Base-by-base conservation (phyloP, 2,113 vertebrate species). In the Sarotherodon lohbergeri region DNA sequence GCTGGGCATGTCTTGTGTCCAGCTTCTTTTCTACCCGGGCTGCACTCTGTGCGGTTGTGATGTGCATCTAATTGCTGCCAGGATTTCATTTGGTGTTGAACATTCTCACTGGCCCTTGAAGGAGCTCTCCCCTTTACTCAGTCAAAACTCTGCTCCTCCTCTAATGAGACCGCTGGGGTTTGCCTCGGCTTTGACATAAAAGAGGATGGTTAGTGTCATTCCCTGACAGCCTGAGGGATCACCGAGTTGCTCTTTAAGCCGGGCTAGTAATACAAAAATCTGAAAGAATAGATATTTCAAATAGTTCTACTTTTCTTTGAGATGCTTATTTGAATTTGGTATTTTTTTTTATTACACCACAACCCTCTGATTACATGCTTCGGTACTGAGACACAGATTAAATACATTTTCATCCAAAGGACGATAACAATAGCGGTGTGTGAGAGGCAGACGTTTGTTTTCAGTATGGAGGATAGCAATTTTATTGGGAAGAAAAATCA, bases 131-230 rank as follows among this genome's bases (percentile, higher is more conserved):
- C 63, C 24, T 90, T 88, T 84, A 81, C 90, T 81, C 80, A 83
- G 88, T 80, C 86, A 85, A 90, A 91, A 61, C 85, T 83, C 87
- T 90, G 54, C 90, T 90, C 85, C 85, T 90, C 83, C 85, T 91
- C 88, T 95, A 96, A 96, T 93, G 94, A 95, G 94, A 88, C 95
- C 95, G 90, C 89, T 52, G 95, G 94, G 94, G 89, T 87, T 95
- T 81, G 87, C 24, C 87, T 84, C 9, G 82, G 91, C 83, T 90
- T 86, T 84, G 90, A 94, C 87, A 90, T 89, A 50, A 91, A 91
- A 91, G 82, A 81, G 78, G 82, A 66, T 73, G 83, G 81, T 68
- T 81, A 43, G 71, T 86, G 90, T 90, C 88, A 84, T 41, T 85
- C 48, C 24, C 81, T 80, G 93, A 86, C 86, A 88, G 85, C 16